These are phyloP conservation scores for Scytalopus superciliaris DNA, from an alignment of 2,113 vertebrate species.

Conservation along the genomic window DNA sequence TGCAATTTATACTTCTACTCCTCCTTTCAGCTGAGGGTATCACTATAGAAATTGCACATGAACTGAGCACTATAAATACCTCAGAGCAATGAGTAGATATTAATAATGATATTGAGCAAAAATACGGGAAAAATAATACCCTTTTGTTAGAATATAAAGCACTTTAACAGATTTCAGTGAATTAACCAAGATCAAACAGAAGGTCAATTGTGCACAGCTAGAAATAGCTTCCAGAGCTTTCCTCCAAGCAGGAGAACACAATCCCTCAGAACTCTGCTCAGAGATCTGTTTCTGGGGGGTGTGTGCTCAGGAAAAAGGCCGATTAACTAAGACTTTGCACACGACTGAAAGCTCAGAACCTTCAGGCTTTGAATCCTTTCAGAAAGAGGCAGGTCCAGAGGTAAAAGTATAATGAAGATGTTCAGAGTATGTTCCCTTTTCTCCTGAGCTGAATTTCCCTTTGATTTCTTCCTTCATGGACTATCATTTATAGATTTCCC, in stretches of 20 bases:
- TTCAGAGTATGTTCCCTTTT: neutral
- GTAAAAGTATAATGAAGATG: neutral
- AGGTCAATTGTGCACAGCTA: neutral
- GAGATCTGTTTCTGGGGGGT: neutral
- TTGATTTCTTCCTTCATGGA: neutral
- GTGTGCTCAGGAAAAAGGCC: neutral
- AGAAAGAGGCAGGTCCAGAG: neutral
- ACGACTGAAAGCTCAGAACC: neutral
- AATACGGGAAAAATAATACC: conserved; percentile 11
- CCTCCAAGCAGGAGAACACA: neutral
- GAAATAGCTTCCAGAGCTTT: conserved; percentile 40
- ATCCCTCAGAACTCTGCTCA: neutral
- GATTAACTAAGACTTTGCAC: conserved; percentile 12
- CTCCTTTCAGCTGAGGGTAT: conserved; percentile 10
- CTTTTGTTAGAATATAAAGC: conserved; percentile 31
- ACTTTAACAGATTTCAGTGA: neutral
- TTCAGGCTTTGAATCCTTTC: conserved; percentile 13
- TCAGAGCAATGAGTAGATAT: conserved; percentile 5
- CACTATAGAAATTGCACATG: neutral
- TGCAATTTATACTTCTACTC: neutral
- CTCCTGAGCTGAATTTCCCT: neutral
- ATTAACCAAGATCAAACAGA: conserved; percentile 55
- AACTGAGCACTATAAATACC: conserved; percentile 1
- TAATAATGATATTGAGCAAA: conserved; percentile 39
- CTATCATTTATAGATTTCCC: neutral